Percentiles rank a stretch among this genome's conserved stretches.
Evolutionary conservation across 2,113 vertebrate species (phyloP).

Genomic region (Tenebrosternarchus preto): DNA sequence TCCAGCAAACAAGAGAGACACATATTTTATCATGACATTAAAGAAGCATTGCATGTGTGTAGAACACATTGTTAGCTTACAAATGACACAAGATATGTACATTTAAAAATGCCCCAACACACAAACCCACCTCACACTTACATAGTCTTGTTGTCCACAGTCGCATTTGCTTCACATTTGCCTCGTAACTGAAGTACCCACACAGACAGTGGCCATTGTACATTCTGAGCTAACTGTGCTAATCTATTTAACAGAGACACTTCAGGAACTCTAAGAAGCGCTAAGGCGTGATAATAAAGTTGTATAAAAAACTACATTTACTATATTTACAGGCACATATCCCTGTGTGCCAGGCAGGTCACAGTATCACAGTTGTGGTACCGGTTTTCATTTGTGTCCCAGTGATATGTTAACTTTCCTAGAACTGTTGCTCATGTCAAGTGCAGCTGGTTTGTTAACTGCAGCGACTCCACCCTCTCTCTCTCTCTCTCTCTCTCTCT

Average conservation of each 20-base stretch:
- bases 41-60: not conserved
- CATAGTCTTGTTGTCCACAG: too few species aligned
- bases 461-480: conserved; percentile 11
- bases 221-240: too few species aligned
- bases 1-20: not conserved
- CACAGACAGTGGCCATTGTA: too few species aligned
- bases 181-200: too few species aligned
- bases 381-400: not conserved
- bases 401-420: not conserved
- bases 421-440: conserved; percentile 16
- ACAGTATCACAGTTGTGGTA: not conserved
- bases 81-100: not conserved
- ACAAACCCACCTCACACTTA: too few species aligned
- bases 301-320: too few species aligned
- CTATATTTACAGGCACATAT: too few species aligned
- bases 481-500: not conserved
- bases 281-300: too few species aligned
- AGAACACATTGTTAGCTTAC: not conserved
- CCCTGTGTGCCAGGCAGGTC: not conserved
- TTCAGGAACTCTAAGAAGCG: too few species aligned
- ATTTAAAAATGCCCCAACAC: too few species aligned
- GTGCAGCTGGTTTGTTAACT: conserved; percentile 6
- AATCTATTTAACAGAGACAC: too few species aligned
- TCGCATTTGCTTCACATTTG: too few species aligned
- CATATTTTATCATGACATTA: not conserved